phyloP scores from a whole-genome alignment of 2,113 vertebrate species.

The Anoura caudifer region DNA sequence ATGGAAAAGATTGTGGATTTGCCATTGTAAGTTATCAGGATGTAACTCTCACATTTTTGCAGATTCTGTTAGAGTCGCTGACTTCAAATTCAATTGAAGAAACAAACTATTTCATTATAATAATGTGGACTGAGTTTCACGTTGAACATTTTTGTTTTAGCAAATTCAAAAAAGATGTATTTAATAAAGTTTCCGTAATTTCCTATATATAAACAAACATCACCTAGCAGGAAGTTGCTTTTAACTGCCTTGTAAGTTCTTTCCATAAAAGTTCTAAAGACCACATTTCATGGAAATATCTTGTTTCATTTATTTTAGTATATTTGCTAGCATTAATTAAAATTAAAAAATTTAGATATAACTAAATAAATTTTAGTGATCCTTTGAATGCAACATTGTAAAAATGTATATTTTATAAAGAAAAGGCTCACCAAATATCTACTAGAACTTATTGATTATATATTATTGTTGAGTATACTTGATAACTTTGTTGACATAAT shows the following conservation, averaged over 20 bases:
- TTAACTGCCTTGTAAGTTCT: background rate
- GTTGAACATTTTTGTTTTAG: background rate
- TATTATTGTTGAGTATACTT: background rate
- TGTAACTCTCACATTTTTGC: background rate
- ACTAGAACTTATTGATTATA: conserved; percentile 9
- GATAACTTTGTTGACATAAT: conserved; percentile 50
- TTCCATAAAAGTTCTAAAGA: background rate
- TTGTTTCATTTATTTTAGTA: background rate
- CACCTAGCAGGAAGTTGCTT: background rate
- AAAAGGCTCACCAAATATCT: background rate
- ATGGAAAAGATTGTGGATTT: background rate
- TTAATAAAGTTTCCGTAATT: background rate
- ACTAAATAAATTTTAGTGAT: background rate
- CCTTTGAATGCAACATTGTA: background rate
- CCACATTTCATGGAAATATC: background rate
- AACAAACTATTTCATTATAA: background rate
- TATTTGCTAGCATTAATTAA: background rate
- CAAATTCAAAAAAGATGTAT: background rate
- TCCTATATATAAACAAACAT: background rate
- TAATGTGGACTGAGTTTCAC: background rate
- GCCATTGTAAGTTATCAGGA: background rate
- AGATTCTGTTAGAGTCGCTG: background rate
- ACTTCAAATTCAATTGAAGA: background rate
- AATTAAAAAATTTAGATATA: background rate
- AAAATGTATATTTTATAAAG: background rate